Evolutionary conservation across 2,797 vertebrate species (phyloP), one percentile per base, ranked within the genome.

Genomic region (Champsocephalus gunnari): DNA sequence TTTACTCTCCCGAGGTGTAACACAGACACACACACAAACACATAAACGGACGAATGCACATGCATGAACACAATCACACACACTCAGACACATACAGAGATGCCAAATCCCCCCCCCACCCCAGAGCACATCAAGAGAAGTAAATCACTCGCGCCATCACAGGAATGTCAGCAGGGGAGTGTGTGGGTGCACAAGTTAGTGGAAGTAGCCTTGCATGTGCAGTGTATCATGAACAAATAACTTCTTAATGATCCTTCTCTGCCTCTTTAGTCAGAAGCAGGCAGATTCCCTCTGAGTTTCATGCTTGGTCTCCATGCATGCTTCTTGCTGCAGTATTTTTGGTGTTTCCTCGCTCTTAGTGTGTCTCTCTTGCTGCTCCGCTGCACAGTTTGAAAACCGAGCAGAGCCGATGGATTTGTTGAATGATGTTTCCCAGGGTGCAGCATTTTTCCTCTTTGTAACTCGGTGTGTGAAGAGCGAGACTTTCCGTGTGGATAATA

Each of bases 1-100:
- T 89, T 89, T 88, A 89, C 90, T 90, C 83, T 92, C 86, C 80
- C 16, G 80, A 87, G 89, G 89, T 92, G 87, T 83, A 88, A 83
- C 87, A 81, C 79, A 84, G 32, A 82, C 78, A 24, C 54, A 49
- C 64, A 70, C 64, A 70, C 55, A 67, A 32, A 74, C 54, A 38
- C 71, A 74, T 72, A 51, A 74, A 75, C 24, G 66, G 32, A 79
- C 54, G 2, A 69, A 72, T 66, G 72, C 75, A 64, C 77, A 68
- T 45, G 21, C 75, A 74, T 77, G 70, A 79, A 82, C 54, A 70
- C 58, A 76, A 59, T 75, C 59, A 58, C 53, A 24, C 44, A 77
- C 56, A 75, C 47, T 34, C 62, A 69, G 10, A 69, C 56, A 71
- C 64, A 77, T 60, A 57, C 56, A 77, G 41, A 72, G 34, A 83